These are phyloP conservation scores for Sciaenops ocellatus DNA, from an alignment of 2,797 vertebrate genomes.

Conservation along the genomic window DNA sequence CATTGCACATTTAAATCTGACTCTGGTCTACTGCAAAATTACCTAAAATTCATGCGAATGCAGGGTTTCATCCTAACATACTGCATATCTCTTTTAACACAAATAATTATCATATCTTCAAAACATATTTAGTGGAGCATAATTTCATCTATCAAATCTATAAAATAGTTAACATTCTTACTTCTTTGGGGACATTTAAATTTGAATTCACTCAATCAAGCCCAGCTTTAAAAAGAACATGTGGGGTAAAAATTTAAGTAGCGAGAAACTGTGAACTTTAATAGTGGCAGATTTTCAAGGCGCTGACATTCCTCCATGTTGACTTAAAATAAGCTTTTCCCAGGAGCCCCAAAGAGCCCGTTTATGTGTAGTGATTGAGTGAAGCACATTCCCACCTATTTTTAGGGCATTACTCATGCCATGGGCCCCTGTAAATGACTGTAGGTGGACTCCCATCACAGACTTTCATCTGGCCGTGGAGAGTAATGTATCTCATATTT, in stretches of 20 bases:
- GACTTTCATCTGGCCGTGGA: constrained; percentile 62
- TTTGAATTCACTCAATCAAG: constrained; percentile 4
- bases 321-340: constrained; percentile 77
- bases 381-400: constrained; percentile 79
- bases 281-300: constrained; percentile 61
- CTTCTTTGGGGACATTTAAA: constrained; percentile 8
- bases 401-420: constrained; percentile 78
- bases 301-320: constrained; percentile 77
- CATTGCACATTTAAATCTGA: constrained; percentile 74
- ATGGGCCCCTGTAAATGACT: constrained; percentile 60
- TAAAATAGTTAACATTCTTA: constrained; percentile 6
- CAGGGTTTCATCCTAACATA: constrained; percentile 16
- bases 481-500: constrained; percentile 62
- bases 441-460: constrained; percentile 60
- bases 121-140: not conserved
- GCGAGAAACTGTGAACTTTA: constrained; percentile 50
- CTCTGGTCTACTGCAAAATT: constrained; percentile 27
- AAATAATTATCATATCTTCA: not conserved
- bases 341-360: constrained; percentile 67
- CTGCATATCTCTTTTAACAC: constrained; percentile 7
- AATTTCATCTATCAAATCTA: constrained; percentile 6
- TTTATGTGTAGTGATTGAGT: constrained; percentile 75
- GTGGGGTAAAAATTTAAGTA: constrained; percentile 13
- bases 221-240: constrained; percentile 27
- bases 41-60: not conserved